A percentile compares a stretch with the other conserved stretches of the same genome.
Conservation (phyloP, 2,797 vertebrate species). For the Mycteria americana region DNA sequence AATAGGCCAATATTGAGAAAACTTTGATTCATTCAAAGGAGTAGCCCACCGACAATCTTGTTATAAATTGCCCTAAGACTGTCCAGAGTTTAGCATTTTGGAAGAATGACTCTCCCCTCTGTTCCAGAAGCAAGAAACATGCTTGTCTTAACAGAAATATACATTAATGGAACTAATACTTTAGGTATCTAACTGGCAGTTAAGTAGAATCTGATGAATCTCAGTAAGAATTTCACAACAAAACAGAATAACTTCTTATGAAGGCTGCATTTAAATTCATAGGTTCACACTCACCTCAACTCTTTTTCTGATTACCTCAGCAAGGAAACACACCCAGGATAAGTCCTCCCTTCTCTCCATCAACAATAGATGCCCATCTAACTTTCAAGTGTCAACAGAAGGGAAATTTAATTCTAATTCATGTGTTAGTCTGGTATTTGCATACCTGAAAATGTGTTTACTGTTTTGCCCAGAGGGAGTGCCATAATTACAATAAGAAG, state of each 20-base stretch:
- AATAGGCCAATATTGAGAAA: not conserved
- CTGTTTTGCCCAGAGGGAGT: not conserved
- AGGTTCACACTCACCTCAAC: not conserved
- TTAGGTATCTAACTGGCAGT: not conserved
- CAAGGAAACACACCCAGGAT: not conserved
- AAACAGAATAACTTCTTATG: not conserved
- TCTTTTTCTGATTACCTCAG: not conserved
- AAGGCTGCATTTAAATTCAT: not conserved
- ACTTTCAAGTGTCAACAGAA: not conserved
- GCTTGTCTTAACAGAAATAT: not conserved
- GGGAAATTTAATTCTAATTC: not conserved
- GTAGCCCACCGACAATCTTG: not conserved
- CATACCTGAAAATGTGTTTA: not conserved
- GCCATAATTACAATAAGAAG: not conserved
- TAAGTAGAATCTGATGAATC: not conserved
- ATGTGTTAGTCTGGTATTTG: not conserved
- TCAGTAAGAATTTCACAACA: not conserved
- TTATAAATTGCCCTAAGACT: not conserved
- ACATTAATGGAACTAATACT: not conserved
- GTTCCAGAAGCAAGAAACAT: not conserved
- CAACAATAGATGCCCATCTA: not conserved
- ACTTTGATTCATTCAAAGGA: not conserved
- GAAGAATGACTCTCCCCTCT: not conserved
- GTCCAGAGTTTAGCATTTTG: not conserved
- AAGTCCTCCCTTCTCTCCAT: not conserved